Percentiles rank a stretch among this genome's conserved stretches.
Conservation (phyloP, 2,797 vertebrate genomes). For the Rhinogobio ventralis region DNA sequence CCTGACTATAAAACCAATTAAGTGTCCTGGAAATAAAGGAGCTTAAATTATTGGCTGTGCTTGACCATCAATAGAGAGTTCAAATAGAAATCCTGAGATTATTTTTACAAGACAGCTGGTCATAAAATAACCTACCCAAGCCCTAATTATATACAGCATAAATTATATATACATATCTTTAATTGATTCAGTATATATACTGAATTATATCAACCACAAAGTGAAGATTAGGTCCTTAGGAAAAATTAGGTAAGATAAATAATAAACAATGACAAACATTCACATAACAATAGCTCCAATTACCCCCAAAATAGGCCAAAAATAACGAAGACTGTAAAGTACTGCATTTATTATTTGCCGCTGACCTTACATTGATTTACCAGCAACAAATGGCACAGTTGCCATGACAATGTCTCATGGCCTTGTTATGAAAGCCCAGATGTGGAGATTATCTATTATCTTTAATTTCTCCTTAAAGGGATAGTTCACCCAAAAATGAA, state of each 20-base stretch:
- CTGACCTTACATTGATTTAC: constrained; percentile 16
- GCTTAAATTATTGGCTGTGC: not conserved
- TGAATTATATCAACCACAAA: too few species aligned
- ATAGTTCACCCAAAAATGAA: too few species aligned
- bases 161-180: too few species aligned
- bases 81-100: not conserved
- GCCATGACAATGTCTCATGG: constrained; percentile 19
- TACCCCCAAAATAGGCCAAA: not conserved
- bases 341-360: not conserved
- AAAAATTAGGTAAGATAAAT: too few species aligned
- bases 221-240: too few species aligned
- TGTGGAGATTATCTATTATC: not conserved
- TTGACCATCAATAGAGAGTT: not conserved
- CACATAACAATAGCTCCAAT: not conserved
- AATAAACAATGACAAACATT: not conserved
- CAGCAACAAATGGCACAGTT: constrained; percentile 7
- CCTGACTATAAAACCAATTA: not conserved
- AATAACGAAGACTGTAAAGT: not conserved
- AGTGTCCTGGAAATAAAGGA: not conserved
- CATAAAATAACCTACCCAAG: too few species aligned
- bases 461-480: not conserved
- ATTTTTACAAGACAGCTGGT: too few species aligned
- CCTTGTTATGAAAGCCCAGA: constrained; percentile 32
- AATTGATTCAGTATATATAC: too few species aligned
- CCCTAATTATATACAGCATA: too few species aligned